Base-by-base conservation (phyloP, 1,140 invertebrate species). In the Agraylea sexmaculata region DNA sequence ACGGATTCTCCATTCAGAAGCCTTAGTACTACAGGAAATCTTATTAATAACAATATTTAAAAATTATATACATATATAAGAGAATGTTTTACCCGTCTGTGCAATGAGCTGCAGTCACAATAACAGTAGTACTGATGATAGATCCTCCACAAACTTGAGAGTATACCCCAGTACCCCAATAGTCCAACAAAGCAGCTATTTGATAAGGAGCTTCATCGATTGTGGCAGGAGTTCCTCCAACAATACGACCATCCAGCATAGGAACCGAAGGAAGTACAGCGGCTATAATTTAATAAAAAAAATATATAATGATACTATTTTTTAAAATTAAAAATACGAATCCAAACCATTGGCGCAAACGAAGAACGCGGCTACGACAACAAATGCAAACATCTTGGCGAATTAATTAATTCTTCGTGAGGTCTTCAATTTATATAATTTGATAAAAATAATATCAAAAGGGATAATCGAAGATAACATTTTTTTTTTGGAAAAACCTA, bases 41-140 rank as follows among this genome's bases (percentile, higher is more conserved):
- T 17, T 34, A 34, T 34, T 5, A 8, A 15, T 31, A 7, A 31
- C 7, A 7, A 27, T 8, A 27, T 8, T 27, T 27, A 27, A n/a
- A 27, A 27, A 27, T 7, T 7, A 13, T 6, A 34, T 34, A 19
- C 7, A 15, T 34, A 34, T 27, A 40, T 15, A 7, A 37, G 35
- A 36, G 12, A 43, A 10, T 20, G 20, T 45, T 54, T 57, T 46
- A 63, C 63, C 33, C 29, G 25, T 40, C 33, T 22, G 51, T 51
- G 44, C 64, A 66, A 37, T 64, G 62, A 15, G 55, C 64, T 33
- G 64, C 59, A 15, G 61, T 61, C 3, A 64, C 35, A 2, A 58
- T 22, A 0, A 51, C 47, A 21, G 39, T 57, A 8, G 34, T 30
- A 7, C 40, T 51, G n/a, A 66, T 58, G 8, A 66, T 41, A 2